Base-by-base conservation (phyloP, 1,140 invertebrate genomes). In the Drosophila murphyi region DNA sequence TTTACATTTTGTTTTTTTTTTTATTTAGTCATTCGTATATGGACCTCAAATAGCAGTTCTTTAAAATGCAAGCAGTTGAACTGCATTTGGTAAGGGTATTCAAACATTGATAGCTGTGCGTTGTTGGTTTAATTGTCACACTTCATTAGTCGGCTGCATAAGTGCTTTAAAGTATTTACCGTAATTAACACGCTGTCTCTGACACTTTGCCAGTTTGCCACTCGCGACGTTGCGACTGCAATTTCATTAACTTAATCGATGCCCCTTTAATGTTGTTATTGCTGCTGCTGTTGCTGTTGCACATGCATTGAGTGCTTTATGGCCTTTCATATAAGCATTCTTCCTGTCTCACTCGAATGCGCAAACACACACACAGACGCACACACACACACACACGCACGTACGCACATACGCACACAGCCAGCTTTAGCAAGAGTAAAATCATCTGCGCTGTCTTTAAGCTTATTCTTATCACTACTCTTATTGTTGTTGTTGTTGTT, bases 151-250 rank as follows among this genome's bases (percentile, higher is more conserved):
- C 29, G 61, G 34, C 54, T 62, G 71, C 57, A 72, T 79, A 80
- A 78, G 70, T 85, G 78, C 64, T 65, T 80, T 80, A 88, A 80
- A 63, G 76, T 63, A 72, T 78, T 83, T 78, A 64, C 64, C 60
- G 80, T 71, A 77, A 80, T 80, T 88, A 80, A 85, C 77, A 80
- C 80, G 82, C 63, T 50, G 52, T 76, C 51, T 48, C 31, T 47
- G 37, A 28, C 59, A 10, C 47, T 45, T 7, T 45, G 10, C 5
- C 12, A 4, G 6, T 7, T 0, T 31, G 7, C 12, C 31, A 4
- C 0, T 28, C 8, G 8, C 10, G 32, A 28, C 51, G 47, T 52
- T 20, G 63, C 39, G 54, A 52, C 68, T 55, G 43, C 72, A 76
- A 76, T 76, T 72, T 65, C 73, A 76, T 76, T 76, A 76, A 76